Conservation (phyloP, 2,888 invertebrate genomes). For the Pristionchus maxplancki region DNA sequence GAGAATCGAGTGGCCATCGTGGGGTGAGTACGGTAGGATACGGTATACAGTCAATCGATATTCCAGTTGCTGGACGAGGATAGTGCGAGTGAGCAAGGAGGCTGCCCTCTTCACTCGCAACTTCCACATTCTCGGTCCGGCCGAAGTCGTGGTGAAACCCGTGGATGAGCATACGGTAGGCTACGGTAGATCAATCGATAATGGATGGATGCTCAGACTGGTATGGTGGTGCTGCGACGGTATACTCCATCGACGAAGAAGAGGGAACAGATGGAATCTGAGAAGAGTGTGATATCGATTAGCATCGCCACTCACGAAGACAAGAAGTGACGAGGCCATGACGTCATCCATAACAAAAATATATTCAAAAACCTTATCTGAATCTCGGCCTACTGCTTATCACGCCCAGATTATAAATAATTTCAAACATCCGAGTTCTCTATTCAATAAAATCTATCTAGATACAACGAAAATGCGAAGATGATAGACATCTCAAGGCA, state of each 20-base stretch:
- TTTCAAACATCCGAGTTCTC: too few species aligned
- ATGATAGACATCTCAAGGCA: too few species aligned
- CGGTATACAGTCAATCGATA: background rate
- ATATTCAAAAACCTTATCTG: slow-evolving; percentile 26
- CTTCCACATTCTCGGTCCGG: slow-evolving; percentile 38
- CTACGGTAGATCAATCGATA: background rate
- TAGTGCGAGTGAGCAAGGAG: background rate
- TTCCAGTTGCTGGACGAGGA: slow-evolving; percentile 21
- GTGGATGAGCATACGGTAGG: slow-evolving; percentile 38
- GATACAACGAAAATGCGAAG: too few species aligned
- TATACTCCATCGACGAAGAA: slow-evolving; percentile 26
- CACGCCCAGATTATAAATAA: slow-evolving; percentile 21
- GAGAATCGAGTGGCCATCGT: slow-evolving; percentile 29
- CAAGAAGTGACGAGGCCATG: background rate
- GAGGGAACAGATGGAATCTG: slow-evolving; percentile 13
- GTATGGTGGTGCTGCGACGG: slow-evolving; percentile 28
- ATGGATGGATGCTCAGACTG: background rate
- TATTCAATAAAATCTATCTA: too few species aligned
- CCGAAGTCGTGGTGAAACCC: slow-evolving; percentile 8
- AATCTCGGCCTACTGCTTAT: background rate
- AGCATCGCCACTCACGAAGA: slow-evolving; percentile 22
- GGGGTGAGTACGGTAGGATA: slow-evolving; percentile 30
- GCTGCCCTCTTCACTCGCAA: background rate
- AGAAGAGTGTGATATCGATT: slow-evolving; percentile 49
- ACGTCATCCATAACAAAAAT: background rate